A percentile compares a stretch with the other conserved stretches of the same genome.
phyloP scores from a whole-genome alignment of 2,797 vertebrate genomes.

The Muscicapa comitata region DNA sequence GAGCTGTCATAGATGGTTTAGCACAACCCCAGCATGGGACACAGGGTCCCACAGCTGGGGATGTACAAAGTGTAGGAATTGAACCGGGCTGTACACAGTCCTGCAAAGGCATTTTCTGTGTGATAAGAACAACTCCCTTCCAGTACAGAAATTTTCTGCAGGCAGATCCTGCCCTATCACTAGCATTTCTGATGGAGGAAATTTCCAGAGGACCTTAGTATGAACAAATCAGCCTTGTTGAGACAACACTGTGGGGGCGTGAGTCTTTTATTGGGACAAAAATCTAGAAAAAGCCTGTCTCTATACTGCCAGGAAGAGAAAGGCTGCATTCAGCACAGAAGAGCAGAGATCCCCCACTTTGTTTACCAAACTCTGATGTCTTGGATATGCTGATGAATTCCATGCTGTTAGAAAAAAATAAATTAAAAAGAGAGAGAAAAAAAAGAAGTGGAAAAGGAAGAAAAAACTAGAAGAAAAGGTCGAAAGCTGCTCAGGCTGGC shows the following conservation, averaged over 20 bases:
- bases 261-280: not conserved
- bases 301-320: not conserved
- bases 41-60: not conserved
- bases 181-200: not conserved
- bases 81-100: not conserved
- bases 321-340: not conserved
- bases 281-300: not conserved
- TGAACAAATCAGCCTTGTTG: not conserved
- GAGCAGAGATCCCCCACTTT: not conserved
- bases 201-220: not conserved
- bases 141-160: not conserved
- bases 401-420: fast-evolving
- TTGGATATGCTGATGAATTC: not conserved
- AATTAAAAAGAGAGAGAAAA: fast-evolving
- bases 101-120: not conserved
- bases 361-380: not conserved
- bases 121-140: not conserved
- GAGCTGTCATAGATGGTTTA: not conserved
- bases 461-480: not conserved
- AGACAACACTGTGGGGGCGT: fast-evolving
- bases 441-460: not conserved
- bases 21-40: not conserved
- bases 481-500: not conserved
- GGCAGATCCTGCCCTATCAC: not conserved
- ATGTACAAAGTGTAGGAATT: not conserved